phyloP scores from a whole-genome alignment of 2,888 invertebrate genomes.

The Napeogenes inachia region DNA sequence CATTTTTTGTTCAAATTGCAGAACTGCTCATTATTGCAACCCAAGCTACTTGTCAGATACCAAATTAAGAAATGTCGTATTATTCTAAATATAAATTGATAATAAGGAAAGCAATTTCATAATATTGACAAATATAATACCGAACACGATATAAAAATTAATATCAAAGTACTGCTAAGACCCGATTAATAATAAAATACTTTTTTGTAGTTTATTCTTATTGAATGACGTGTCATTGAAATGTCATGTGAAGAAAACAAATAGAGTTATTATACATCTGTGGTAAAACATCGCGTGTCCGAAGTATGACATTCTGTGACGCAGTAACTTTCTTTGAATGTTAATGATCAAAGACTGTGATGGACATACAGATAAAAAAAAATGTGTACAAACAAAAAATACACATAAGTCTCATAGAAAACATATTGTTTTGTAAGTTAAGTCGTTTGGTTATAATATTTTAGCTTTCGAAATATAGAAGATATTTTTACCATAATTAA shows the following conservation, averaged over 20 bases:
- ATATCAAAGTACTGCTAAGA: too few relatives aligned
- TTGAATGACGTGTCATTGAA: too few relatives aligned
- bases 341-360: slow-evolving; percentile 13
- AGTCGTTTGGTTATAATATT: too few relatives aligned
- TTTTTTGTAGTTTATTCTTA: slow-evolving; percentile 1
- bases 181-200: neutral
- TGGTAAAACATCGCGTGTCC: slow-evolving; percentile 20
- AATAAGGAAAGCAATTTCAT: too few relatives aligned
- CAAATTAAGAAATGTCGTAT: slow-evolving; percentile 8
- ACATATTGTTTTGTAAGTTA: neutral
- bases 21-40: too few relatives aligned
- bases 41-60: neutral
- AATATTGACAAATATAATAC: too few relatives aligned
- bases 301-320: slow-evolving; percentile 14
- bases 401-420: neutral
- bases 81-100: neutral
- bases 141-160: too few relatives aligned
- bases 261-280: neutral
- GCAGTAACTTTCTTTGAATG: slow-evolving; percentile 10
- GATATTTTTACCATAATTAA: too few relatives aligned
- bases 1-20: too few relatives aligned
- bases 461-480: too few relatives aligned
- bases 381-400: neutral
- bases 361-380: neutral
- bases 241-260: neutral